These are phyloP conservation scores for Blastomussa wellsi DNA, from an alignment of 92 coral and sea anemone genomes.

Conservation along the genomic window DNA sequence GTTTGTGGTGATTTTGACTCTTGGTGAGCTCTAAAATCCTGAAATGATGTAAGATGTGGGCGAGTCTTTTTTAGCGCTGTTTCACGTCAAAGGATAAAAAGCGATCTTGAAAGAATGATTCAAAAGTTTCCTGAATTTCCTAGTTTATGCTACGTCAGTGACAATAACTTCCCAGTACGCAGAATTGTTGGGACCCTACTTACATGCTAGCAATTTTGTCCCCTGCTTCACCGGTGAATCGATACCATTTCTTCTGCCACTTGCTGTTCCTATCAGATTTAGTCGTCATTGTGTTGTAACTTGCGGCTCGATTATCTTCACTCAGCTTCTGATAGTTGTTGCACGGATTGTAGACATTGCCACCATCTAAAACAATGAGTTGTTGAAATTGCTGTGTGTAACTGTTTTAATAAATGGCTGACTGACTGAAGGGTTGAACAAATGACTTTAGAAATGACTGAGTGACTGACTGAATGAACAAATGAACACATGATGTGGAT, in stretches of 20 bases:
- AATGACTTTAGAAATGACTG: too few relatives aligned
- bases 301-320: constrained; percentile 20
- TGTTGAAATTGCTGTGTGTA: background rate
- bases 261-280: constrained; percentile 6
- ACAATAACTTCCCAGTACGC: background rate
- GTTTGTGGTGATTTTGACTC: too few relatives aligned
- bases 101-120: background rate
- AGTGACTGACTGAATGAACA: too few relatives aligned
- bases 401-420: too few relatives aligned
- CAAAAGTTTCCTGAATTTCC: background rate
- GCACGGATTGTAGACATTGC: constrained; percentile 4
- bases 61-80: too few relatives aligned
- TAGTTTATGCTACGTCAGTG: background rate
- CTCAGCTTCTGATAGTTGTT: background rate
- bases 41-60: too few relatives aligned
- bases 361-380: constrained; percentile 2
- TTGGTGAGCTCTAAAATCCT: too few relatives aligned
- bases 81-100: too few relatives aligned
- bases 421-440: too few relatives aligned
- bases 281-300: constrained; percentile 2
- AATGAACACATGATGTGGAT: background rate
- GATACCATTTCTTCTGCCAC: constrained; percentile 22
- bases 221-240: constrained; percentile 26
- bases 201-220: constrained; percentile 27
- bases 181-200: background rate